Base-by-base conservation (phyloP, 37 sponge, comb jelly and placozoan species). In the Halichondria panicea region DNA sequence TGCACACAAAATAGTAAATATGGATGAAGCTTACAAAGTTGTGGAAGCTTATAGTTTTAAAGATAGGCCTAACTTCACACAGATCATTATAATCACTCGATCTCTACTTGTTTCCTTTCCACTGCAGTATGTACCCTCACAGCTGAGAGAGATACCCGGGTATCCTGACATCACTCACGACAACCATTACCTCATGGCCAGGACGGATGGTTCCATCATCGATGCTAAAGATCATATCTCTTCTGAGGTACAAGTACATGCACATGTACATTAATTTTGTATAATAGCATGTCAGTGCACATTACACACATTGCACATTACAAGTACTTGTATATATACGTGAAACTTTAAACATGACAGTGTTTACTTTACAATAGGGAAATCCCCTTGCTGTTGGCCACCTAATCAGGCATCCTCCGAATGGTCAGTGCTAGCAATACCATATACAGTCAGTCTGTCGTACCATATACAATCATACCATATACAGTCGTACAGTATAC, bases 171-270 rank as follows among this genome's bases (percentile, higher is more conserved):
- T 75, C 28, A 27, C 59, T 18, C 32, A 5, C 38, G 50, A 67
- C 46, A 84, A 76, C 43, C 84, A 50, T 0, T 84, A 70, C 57
- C 78, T 84, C 35, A 84, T 84, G 84, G 43, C 77, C 6, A 40
- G 77, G 8, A 45, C 66, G 36, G 84, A 84, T 34, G 53, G 65
- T 12, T 70, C 68, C 31, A 38, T 84, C 57, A 66, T 84, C 60
- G 84, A 84, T 76, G 71, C 71, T 22, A 61, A 46, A 41, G 4
- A 39, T 21, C 55, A 59, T n/a, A 34, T 32, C 3, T 13, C 34
- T 54, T 37, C 19, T 3, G 4, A 22, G 56, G 28, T 35, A 30
- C 11, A 4, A 32, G 5, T 55, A 15, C 40, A 9, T 4, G 43
- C 19, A 66, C 66, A 66, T 66, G 34, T 40, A 68, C 25, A 12